These are phyloP conservation scores for Acanthornis magna DNA, from an alignment of 2,797 vertebrate species.

Conservation along the genomic window DNA sequence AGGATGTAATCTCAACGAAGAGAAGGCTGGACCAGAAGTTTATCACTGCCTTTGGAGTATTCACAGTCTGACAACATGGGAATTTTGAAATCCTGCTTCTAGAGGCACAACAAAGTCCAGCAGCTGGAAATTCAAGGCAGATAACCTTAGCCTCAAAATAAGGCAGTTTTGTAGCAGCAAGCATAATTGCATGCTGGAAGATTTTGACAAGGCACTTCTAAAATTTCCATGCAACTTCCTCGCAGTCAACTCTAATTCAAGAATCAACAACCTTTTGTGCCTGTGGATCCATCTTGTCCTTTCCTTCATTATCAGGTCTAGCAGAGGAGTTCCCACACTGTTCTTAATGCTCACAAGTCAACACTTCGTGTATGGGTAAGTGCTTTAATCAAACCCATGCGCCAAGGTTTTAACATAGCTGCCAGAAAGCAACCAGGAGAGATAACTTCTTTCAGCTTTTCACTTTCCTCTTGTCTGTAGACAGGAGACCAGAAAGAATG, in stretches of 20 bases:
- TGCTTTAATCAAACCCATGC: not conserved
- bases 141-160: not conserved
- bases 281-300: not conserved
- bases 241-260: rapidly evolving
- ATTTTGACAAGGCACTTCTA: not conserved
- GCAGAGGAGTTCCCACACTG: not conserved
- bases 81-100: not conserved
- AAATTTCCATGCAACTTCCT: not conserved
- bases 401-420: not conserved
- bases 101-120: not conserved
- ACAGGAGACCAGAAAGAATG: not conserved
- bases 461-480: not conserved
- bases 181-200: not conserved
- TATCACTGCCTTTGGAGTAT: not conserved
- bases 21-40: not conserved
- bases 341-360: not conserved
- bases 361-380: not conserved
- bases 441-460: not conserved
- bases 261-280: not conserved
- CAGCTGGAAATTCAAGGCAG: not conserved
- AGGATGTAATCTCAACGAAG: not conserved
- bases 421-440: not conserved
- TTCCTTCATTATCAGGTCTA: not conserved
- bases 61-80: not conserved
- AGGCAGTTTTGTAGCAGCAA: not conserved